Evolutionary conservation across 2,888 invertebrate genomes (phyloP).

Genomic region (Antheraea yamamai): DNA sequence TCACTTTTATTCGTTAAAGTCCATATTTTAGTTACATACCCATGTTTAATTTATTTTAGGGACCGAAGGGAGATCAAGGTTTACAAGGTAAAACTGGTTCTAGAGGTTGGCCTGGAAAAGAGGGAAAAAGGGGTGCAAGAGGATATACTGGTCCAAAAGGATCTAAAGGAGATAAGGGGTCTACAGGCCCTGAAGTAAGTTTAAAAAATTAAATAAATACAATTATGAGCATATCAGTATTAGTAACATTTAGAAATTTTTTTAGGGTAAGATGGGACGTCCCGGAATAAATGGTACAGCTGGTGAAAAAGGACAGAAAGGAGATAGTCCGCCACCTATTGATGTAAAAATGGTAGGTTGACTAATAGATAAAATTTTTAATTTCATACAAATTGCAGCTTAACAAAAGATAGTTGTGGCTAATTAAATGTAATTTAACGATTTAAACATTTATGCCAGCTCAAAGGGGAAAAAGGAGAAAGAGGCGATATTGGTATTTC

Average conservation of each 20-base stretch:
- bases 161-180: slow-evolving; percentile 36
- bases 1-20: background rate
- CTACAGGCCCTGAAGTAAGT: slow-evolving; percentile 35
- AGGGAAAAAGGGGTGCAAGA: slow-evolving; percentile 79
- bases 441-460: slow-evolving; percentile 36
- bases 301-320: slow-evolving; percentile 62
- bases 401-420: background rate
- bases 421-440: background rate
- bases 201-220: background rate
- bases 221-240: background rate
- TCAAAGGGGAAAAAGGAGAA: slow-evolving; percentile 64
- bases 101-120: slow-evolving; percentile 56
- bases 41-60: slow-evolving; percentile 31
- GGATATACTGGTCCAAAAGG: slow-evolving; percentile 37
- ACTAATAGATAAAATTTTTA: background rate
- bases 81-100: slow-evolving; percentile 22
- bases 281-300: slow-evolving; percentile 42
- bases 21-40: background rate
- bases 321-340: slow-evolving; percentile 48
- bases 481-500: slow-evolving; percentile 49
- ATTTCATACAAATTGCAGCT: background rate
- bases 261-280: slow-evolving; percentile 40
- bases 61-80: slow-evolving; percentile 42
- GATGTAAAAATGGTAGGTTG: slow-evolving; percentile 48
- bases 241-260: slow-evolving; percentile 11